Evolutionary conservation across 30 jellyfish, hydroid and myxozoan genomes (phyloP), one percentile per base, ranked within the genome.

Genomic region (Mastigias papua): DNA sequence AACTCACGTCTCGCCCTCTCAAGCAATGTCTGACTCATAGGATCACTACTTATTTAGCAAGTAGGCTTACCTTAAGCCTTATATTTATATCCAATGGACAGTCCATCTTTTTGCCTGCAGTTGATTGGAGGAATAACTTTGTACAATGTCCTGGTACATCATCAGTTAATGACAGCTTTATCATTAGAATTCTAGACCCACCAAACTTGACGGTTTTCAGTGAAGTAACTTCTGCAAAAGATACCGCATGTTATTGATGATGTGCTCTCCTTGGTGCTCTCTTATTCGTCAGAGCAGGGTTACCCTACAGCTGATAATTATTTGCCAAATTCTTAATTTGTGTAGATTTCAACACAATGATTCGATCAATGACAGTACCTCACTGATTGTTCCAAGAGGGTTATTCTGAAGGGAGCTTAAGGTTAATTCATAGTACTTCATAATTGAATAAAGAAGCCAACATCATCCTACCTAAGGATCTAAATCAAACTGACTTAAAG

Each of bases 61-160:
- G 9, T 28, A 42, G 69, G 26, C 15, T 69, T 7, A 83, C 92
- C 94, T 85, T 74, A 0, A 85, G 73, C 8, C 94, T 65, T 37
- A 85, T 85, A 65, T 85, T 85, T 17, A 85, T 85, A 73, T 85
- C 94, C 33, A 85, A 58, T 1, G 94, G 94, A 30, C 94, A 85
- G 29, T 85, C 94, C 34, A 58, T 29, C 74, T 73, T 85, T 27
- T 77, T 85, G 7, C 88, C 94, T 48, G 88, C 94, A 19, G 94
- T 85, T 34, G 94, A 73, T 57, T 85, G 94, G 34, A 85, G 65
- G 62, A 85, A 85, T 13, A 85, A 82, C 70, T 85, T 85, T 42
- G 94, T 51, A 26, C 11, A 46, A 22, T 48, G 25, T 4, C 94
- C 94, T 19, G 88, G 94, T 30, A 34, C 69, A 11, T 62, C 76